A percentile compares a stretch with the other conserved stretches of the same genome.
Conservation (phyloP, 2,888 invertebrate species). For the Gerosis bhagava region DNA sequence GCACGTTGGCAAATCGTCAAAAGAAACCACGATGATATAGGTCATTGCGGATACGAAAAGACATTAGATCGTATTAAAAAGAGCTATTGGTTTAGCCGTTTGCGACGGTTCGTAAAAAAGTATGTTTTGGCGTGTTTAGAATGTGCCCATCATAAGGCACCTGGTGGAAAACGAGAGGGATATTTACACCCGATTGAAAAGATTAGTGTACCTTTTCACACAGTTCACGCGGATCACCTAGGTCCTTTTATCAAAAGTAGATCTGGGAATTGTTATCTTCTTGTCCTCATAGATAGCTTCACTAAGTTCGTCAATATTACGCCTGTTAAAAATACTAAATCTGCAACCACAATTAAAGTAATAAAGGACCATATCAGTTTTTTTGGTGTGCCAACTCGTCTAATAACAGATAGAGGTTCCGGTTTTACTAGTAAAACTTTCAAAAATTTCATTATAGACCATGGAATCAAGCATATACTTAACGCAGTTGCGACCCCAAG, state of each 20-base stretch:
- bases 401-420: constrained; percentile 33
- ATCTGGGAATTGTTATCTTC: constrained; percentile 27
- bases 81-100: constrained; percentile 38
- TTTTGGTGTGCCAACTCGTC: constrained; percentile 31
- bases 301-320: constrained; percentile 30
- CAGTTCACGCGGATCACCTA: constrained; percentile 36
- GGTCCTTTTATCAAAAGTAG: constrained; percentile 34
- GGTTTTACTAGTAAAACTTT: constrained; percentile 30
- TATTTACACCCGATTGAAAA: constrained; percentile 35
- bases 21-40: constrained; percentile 35
- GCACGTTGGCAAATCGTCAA: constrained; percentile 35
- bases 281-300: constrained; percentile 32
- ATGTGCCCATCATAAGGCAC: constrained; percentile 33
- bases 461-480: constrained; percentile 28
- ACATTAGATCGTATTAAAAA: constrained; percentile 30
- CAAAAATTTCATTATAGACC: constrained; percentile 10
- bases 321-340: constrained; percentile 30
- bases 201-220: constrained; percentile 34
- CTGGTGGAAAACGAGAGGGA: constrained; percentile 31
- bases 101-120: constrained; percentile 34
- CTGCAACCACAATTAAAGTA: constrained; percentile 25
- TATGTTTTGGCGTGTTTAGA: constrained; percentile 33
- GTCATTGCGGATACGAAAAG: constrained; percentile 33
- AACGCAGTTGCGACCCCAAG: constrained; percentile 35
- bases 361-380: constrained; percentile 30